Percentiles rank a stretch among this genome's conserved stretches.
Evolutionary conservation across 2,888 invertebrate genomes (phyloP).

Genomic region (Brachyptera putata): DNA sequence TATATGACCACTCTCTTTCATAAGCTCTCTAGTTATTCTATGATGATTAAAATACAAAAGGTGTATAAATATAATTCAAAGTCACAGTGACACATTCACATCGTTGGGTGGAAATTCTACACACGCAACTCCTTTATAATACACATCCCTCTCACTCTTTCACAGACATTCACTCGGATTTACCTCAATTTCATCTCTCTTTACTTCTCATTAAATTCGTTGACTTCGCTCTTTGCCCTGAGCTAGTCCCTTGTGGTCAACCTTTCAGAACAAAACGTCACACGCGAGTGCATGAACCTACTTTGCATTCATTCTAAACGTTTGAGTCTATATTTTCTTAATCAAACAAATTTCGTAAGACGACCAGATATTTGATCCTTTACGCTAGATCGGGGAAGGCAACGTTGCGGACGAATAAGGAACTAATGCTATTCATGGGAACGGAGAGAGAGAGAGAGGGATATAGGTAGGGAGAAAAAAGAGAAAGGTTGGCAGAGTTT

Average conservation of each 20-base stretch:
- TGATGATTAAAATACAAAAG: slow-evolving; percentile 10
- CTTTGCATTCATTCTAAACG: slow-evolving; percentile 13
- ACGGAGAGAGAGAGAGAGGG: no score
- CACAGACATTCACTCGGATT: background rate
- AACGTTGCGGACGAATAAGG: no score
- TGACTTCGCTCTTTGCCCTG: slow-evolving; percentile 1
- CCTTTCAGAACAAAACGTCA: background rate
- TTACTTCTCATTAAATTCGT: slow-evolving; percentile 18
- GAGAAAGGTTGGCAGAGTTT: slow-evolving; percentile 19
- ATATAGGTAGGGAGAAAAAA: no score
- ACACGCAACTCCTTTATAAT: slow-evolving; percentile 14
- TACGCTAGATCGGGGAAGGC: no score
- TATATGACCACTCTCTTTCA: no score
- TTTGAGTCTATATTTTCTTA: background rate
- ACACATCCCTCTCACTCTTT: background rate
- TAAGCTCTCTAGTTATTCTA: no score
- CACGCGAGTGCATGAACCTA: slow-evolving; percentile 10
- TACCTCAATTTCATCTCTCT: background rate
- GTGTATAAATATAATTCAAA: slow-evolving; percentile 9
- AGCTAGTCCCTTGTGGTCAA: slow-evolving; percentile 12
- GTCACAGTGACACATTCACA: slow-evolving; percentile 3
- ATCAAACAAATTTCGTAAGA: slow-evolving; percentile 9
- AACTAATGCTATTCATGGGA: slow-evolving; percentile 21
- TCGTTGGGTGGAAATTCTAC: background rate
- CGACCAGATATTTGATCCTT: no score